These are phyloP conservation scores for Ectemnius cavifrons DNA, from an alignment of 2,888 invertebrate genomes.

Conservation along the genomic window DNA sequence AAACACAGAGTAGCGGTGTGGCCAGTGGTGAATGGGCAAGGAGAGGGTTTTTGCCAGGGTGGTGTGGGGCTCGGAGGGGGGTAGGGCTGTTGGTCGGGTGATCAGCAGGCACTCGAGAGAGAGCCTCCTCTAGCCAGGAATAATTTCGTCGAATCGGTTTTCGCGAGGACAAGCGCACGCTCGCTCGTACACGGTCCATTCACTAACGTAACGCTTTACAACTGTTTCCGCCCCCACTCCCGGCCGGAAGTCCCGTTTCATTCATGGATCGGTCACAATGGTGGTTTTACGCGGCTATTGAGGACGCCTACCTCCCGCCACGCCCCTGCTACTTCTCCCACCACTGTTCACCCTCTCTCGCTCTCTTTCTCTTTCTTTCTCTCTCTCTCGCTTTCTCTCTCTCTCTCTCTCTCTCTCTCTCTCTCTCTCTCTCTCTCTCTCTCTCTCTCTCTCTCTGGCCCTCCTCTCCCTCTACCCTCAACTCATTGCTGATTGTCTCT, in stretches of 20 bases:
- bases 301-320: constrained; percentile 68
- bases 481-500: too few relatives aligned
- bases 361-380: constrained; percentile 27
- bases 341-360: background rate
- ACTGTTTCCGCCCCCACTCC: constrained; percentile 76
- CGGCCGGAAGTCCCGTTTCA: constrained; percentile 77
- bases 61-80: too few relatives aligned
- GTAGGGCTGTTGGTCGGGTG: too few relatives aligned
- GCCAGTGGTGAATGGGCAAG: too few relatives aligned
- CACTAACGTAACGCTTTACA: constrained; percentile 74
- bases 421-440: constrained; percentile 17
- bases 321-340: constrained; percentile 50
- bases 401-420: constrained; percentile 29
- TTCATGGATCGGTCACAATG: constrained; percentile 78
- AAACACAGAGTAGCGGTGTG: too few relatives aligned
- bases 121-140: constrained; percentile 40
- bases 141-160: constrained; percentile 65
- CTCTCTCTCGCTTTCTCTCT: constrained; percentile 25
- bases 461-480: constrained; percentile 11
- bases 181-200: constrained; percentile 66
- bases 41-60: too few relatives aligned
- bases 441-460: background rate
- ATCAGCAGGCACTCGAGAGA: constrained; percentile 2
- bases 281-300: constrained; percentile 76
- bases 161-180: constrained; percentile 63